phyloP scores from a whole-genome alignment of 30 jellyfish, hydroid and myxozoan genomes.

The Aurelia sp. region DNA sequence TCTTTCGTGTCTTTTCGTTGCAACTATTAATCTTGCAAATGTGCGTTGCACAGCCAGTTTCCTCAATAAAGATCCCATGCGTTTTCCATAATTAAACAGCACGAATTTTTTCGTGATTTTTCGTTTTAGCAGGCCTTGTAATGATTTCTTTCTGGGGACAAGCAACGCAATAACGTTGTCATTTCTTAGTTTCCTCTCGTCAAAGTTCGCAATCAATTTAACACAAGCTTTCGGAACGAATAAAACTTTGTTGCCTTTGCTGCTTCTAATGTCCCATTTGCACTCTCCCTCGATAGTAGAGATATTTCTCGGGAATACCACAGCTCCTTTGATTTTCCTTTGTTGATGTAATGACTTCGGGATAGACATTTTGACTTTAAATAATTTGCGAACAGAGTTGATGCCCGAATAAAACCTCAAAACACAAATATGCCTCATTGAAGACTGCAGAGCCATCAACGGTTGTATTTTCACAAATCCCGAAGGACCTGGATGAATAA shows the following conservation, averaged over 20 bases:
- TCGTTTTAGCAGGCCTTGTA: constrained; percentile 9
- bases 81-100: constrained; percentile 54
- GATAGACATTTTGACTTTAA: constrained; percentile 25
- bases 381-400: constrained; percentile 15
- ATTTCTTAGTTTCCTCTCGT: not conserved
- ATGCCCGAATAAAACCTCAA: constrained; percentile 13
- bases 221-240: constrained; percentile 50
- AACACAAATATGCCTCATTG: not conserved
- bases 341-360: constrained; percentile 7
- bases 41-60: constrained; percentile 43
- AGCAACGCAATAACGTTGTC: constrained; percentile 36
- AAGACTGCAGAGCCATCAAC: not conserved
- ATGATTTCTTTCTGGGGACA: constrained; percentile 34
- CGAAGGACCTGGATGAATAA: constrained; percentile 28
- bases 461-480: not conserved
- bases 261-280: constrained; percentile 16
- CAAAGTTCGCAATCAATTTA: constrained; percentile 5
- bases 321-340: constrained; percentile 23
- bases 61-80: constrained; percentile 40
- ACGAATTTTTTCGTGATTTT: constrained; percentile 56
- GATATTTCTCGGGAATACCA: constrained; percentile 32
- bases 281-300: constrained; percentile 33
- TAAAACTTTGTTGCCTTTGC: constrained; percentile 21
- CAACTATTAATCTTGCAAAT: constrained; percentile 15
- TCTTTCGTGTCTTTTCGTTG: constrained; percentile 7